Evolutionary conservation across 2,888 invertebrate species (phyloP).

Genomic region (Xanthorhoe spadicearia): DNA sequence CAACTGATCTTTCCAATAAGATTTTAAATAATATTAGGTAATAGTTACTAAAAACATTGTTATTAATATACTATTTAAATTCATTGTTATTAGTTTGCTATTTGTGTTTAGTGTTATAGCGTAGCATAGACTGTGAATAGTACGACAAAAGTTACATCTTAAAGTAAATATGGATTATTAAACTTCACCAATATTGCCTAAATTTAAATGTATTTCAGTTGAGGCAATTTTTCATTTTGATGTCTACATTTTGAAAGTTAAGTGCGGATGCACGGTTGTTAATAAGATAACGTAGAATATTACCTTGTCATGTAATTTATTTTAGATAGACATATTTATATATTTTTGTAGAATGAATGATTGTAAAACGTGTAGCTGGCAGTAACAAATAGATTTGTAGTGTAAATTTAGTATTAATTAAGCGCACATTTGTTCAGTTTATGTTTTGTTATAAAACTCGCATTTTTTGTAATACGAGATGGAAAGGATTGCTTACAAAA

Average conservation of each 20-base stretch:
- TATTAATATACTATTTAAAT: background rate
- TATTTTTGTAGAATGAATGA: constrained; percentile 32
- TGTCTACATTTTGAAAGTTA: constrained; percentile 5
- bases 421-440: constrained; percentile 19
- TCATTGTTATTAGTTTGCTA: background rate
- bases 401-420: constrained; percentile 4
- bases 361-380: constrained; percentile 7
- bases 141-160: background rate
- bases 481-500: background rate
- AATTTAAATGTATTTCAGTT: background rate
- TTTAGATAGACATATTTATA: constrained; percentile 22
- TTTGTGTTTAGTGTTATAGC: background rate
- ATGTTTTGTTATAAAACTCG: background rate
- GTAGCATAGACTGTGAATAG: background rate
- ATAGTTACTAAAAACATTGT: too few species aligned
- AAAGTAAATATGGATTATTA: background rate
- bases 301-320: constrained; percentile 20
- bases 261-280: constrained; percentile 25
- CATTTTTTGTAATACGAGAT: background rate
- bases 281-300: constrained; percentile 15
- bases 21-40: background rate
- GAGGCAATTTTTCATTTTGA: constrained; percentile 8
- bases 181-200: background rate
- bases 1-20: background rate
- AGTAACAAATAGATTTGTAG: constrained; percentile 7